These are phyloP conservation scores for Trichonephila inaurata DNA, from an alignment of 1,140 invertebrate species.

Conservation along the genomic window DNA sequence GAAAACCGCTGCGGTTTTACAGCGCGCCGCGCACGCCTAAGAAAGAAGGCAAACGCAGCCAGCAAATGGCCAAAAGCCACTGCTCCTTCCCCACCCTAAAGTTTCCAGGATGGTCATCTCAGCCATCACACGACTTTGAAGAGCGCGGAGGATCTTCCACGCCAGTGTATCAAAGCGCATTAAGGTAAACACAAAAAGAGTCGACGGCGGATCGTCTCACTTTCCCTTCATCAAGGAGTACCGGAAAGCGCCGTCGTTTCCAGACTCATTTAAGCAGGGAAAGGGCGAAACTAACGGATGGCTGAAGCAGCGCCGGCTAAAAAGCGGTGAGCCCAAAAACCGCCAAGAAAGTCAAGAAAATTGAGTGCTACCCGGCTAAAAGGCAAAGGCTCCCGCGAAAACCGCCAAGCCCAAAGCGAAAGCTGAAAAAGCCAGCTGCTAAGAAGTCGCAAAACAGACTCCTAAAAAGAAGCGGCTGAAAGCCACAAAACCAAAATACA, in stretches of 20 bases:
- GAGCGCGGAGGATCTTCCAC: slow-evolving; percentile 84
- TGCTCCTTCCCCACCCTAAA: slow-evolving; percentile 78
- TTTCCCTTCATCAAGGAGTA: slow-evolving; percentile 84
- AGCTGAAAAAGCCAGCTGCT: background rate
- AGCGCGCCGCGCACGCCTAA: slow-evolving; percentile 77
- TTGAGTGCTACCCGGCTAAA: background rate
- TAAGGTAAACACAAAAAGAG: slow-evolving; percentile 83
- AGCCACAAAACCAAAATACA: background rate
- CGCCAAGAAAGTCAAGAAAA: slow-evolving; percentile 64
- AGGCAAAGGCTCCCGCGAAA: background rate
- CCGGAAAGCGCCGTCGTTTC: background rate
- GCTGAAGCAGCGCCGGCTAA: slow-evolving; percentile 69
- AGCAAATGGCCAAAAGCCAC: slow-evolving; percentile 70
- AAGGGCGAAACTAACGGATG: slow-evolving; percentile 78
- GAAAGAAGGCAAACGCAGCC: slow-evolving; percentile 49
- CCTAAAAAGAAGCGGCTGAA: background rate
- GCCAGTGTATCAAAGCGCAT: slow-evolving; percentile 86
- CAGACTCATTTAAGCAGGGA: slow-evolving; percentile 78
- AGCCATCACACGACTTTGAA: slow-evolving; percentile 78
- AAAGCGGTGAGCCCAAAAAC: slow-evolving; percentile 11
- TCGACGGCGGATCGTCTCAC: slow-evolving; percentile 83
- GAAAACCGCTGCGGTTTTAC: slow-evolving; percentile 65
- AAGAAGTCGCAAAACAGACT: background rate
- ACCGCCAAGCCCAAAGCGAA: background rate
- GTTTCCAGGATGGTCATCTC: slow-evolving; percentile 77